These are phyloP conservation scores for Scaptomyza cyrtandrae DNA, from an alignment of 2,888 invertebrate genomes.

Conservation along the genomic window DNA sequence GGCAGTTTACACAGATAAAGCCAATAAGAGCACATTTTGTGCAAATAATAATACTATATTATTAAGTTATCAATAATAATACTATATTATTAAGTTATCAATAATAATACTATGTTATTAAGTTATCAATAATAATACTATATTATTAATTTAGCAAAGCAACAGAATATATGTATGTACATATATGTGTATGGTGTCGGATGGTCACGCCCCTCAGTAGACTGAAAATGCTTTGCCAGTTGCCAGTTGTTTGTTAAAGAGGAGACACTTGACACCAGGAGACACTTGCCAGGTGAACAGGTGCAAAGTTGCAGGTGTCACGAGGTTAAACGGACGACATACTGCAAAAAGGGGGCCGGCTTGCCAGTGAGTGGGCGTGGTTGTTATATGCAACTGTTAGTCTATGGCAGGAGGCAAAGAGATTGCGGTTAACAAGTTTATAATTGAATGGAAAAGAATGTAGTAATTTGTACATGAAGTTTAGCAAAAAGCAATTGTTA, in stretches of 20 bases:
- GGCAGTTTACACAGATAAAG: neutral
- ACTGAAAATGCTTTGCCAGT: conserved; percentile 11
- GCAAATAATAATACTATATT: conserved; percentile 18
- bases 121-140: conserved; percentile 20
- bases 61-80: conserved; percentile 28
- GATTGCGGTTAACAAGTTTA: neutral
- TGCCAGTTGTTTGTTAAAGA: neutral
- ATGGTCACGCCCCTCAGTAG: neutral
- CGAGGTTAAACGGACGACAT: conserved; percentile 4
- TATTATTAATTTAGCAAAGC: conserved; percentile 23
- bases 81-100: conserved; percentile 25
- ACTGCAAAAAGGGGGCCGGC: neutral
- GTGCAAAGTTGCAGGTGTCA: neutral
- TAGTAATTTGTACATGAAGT: neutral
- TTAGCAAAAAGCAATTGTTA: neutral
- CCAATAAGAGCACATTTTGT: conserved; percentile 24
- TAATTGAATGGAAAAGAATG: neutral
- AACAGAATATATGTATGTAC: neutral
- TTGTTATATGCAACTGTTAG: neutral
- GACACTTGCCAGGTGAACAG: conserved; percentile 2
- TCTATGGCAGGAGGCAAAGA: neutral
- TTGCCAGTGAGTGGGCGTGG: neutral
- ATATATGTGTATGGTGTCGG: neutral
- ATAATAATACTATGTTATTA: conserved; percentile 25
- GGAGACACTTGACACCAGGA: conserved; percentile 11